Evolutionary conservation across 2,797 vertebrate species (phyloP), one percentile per base, ranked within the genome.

Genomic region (Esox masquinongy): DNA sequence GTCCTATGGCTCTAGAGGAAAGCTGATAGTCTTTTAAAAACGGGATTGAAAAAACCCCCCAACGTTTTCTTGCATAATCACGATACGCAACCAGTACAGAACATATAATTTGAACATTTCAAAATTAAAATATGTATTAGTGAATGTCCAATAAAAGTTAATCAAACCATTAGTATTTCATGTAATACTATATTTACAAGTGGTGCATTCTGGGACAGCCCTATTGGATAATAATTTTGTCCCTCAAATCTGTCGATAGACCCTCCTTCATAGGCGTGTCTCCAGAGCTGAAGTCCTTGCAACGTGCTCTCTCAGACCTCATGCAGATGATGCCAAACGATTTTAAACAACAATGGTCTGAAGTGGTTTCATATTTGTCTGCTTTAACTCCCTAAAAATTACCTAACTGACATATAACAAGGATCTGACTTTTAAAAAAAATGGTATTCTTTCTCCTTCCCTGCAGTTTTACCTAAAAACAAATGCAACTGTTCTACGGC

Each of bases 181-280:
- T 51, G 24, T 68, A 8, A 11, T 67, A 34, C 67, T 1, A 2
- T 67, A 67, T 77, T n/a, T 16, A 49, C 19, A 0, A 78, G 79
- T 4, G 73, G 47, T 88, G 88, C 86, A 88, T 89, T 79, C 0
- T 90, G 89, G 89, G 89, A 83, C 53, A 36, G 8, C 31, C 0
- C 9, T 16, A 47, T 69, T 24, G n/a, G 36, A 16, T 34, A 34
- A 17, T 29, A 0, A 29, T 4, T 26, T 19, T 24, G 56, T 61
- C 56, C 56, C 22, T 59, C 56, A 59, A 59, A 59, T 22, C 53
- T 7, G 16, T 5, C n/a, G 24, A 26, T 61, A 24, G 22, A 11
- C 22, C 56, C 22, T 61, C 56, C 11, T 61, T 47, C 12, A 11
- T 47, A 47, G 43, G 43, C 43, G 43, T 47, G 11, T 47, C 56